A percentile compares a stretch with the other conserved stretches of the same genome.
Conservation (phyloP, 1,140 invertebrate species). For the Ericerus pela region DNA sequence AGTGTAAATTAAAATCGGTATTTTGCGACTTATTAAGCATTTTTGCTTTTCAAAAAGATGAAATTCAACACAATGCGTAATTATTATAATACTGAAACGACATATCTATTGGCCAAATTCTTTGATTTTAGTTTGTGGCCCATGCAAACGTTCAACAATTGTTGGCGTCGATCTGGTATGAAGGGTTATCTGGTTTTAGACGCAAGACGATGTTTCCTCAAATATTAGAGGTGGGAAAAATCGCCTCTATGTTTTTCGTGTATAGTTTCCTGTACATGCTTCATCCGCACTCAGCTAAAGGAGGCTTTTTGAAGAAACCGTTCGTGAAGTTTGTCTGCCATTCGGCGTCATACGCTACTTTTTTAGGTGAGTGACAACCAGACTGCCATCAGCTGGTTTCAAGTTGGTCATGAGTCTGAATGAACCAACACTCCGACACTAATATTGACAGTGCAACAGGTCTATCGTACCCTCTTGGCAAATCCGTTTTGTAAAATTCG, state of each 20-base stretch:
- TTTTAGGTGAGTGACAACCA: slow-evolving; percentile 49
- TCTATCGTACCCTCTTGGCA: too few species aligned
- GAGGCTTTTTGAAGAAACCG: slow-evolving; percentile 72
- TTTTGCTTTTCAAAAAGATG: too few species aligned
- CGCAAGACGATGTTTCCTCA: slow-evolving; percentile 59
- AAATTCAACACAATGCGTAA: neutral
- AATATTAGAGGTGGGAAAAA: slow-evolving; percentile 54
- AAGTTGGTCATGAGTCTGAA: too few species aligned
- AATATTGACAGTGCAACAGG: too few species aligned
- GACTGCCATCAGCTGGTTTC: too few species aligned
- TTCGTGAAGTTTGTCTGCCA: slow-evolving; percentile 91
- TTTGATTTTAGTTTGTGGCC: slow-evolving; percentile 61
- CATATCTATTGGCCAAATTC: neutral
- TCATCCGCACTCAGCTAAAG: slow-evolving; percentile 62
- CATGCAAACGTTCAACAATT: slow-evolving; percentile 87
- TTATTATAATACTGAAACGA: neutral
- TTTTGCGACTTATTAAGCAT: too few species aligned
- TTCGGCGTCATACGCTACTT: slow-evolving; percentile 75
- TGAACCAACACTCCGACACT: too few species aligned
- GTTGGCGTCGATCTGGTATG: slow-evolving; percentile 83
- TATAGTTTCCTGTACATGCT: slow-evolving; percentile 73
- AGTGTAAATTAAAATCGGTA: slow-evolving; percentile 89
- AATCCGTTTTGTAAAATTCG: too few species aligned
- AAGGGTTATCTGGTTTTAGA: slow-evolving; percentile 74
- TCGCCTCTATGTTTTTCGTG: slow-evolving; percentile 71